Base-by-base conservation (phyloP, 2,113 vertebrate species). In the Urocynchramus pylzowi region DNA sequence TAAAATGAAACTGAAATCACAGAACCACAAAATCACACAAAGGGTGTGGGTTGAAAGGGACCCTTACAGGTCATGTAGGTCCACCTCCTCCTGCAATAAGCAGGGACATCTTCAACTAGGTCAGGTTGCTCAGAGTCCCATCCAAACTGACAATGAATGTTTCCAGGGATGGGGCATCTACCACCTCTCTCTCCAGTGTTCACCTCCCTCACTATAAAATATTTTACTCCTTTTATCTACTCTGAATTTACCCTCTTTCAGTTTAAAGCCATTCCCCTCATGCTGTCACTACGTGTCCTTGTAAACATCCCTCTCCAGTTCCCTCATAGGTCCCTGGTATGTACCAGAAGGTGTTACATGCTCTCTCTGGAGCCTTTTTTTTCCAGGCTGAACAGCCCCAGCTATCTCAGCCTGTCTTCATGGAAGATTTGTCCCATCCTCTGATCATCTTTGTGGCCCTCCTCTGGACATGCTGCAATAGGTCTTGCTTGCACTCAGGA, bases 381-480 rank as follows among this genome's bases (percentile, higher is more conserved):
- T n/a, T 74, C 69, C 81, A 77, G 73, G 26, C 17, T 80, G 10
- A 76, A 42, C 5, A 91, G 12, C 3, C 8, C 11, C 35, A 68
- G 1, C 10, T 37, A 5, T 57, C n/a, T 77, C 74, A 69, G 19
- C 3, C 6, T 78, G 3, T 64, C 24, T 5, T 44, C 11, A 30
- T 0, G 23, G 14, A 9, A 74, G 28, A 35, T 31, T 21, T 85
- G 45, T 11, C 78, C 23, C 33, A 44, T 1, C 24, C 15, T 31
- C 24, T 59, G 39, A 24, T 16, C 9, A 39, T 18, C n/a, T 70
- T 15, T 3, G 12, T 56, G 39, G 3, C 6, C 7, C 6, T 42
- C 16, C 30, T 28, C 54, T 41, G 41, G 11, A 52, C 10, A 6
- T 1, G 0, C 5, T 75, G 23, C 31, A 60, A 10, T 3, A 39